Percentiles rank a stretch among this genome's conserved stretches.
phyloP scores from a whole-genome alignment of 2,888 invertebrate species.

The Sacculina carcini region DNA sequence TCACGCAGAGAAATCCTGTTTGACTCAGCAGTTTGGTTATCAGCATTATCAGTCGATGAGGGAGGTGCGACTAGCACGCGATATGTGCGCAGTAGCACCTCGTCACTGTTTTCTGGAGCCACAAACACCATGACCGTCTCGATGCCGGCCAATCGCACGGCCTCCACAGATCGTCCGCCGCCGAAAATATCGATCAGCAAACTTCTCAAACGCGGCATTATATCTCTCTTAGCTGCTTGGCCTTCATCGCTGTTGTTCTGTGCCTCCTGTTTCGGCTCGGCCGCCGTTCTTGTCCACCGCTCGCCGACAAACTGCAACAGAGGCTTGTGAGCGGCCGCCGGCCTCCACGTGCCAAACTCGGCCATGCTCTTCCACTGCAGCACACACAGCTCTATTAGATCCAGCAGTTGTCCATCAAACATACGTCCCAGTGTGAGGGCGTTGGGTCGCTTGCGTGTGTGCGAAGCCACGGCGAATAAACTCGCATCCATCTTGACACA shows the following conservation, averaged over 20 bases:
- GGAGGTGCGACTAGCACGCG: conserved; percentile 15
- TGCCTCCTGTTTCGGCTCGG: too few relatives aligned
- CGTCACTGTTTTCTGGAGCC: conserved; percentile 39
- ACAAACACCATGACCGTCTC: conserved; percentile 83
- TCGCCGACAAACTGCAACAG: conserved; percentile 67
- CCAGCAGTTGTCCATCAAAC: conserved; percentile 65
- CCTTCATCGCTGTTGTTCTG: conserved; percentile 14
- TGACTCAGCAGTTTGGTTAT: not conserved
- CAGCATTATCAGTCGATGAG: not conserved
- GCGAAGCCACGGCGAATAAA: conserved; percentile 66
- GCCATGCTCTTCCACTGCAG: conserved; percentile 49
- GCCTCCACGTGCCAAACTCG: conserved; percentile 51
- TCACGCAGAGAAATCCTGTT: conserved; percentile 52
- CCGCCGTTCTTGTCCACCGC: conserved; percentile 58
- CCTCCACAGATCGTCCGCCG: conserved; percentile 46
- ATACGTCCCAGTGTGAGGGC: conserved; percentile 65
- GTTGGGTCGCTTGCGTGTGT: conserved; percentile 82
- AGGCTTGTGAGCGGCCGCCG: conserved; percentile 36
- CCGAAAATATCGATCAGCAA: conserved; percentile 78
- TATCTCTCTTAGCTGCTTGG: conserved; percentile 23
- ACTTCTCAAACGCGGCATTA: conserved; percentile 57
- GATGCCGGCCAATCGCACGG: conserved; percentile 65
- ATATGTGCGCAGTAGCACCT: conserved; percentile 45
- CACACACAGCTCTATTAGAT: conserved; percentile 86
- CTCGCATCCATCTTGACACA: conserved; percentile 62